Evolutionary conservation across 1,140 invertebrate genomes (phyloP).

Genomic region (Trichonephila clavata): DNA sequence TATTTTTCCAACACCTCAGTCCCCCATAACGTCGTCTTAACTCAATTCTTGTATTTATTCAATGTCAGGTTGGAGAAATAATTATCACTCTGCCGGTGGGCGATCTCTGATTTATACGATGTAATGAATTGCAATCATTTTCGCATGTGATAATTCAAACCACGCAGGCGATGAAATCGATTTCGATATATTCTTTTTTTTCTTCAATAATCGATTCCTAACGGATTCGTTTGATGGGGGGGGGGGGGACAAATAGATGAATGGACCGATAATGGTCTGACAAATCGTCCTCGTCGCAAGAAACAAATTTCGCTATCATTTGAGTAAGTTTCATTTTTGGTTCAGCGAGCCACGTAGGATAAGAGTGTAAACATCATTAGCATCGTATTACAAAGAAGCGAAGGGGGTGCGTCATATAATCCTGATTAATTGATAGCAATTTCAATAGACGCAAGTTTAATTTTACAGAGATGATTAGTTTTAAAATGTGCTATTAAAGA

Average conservation of each 20-base stretch:
- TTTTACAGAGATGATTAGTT: background rate
- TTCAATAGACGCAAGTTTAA: background rate
- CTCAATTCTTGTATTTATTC: background rate
- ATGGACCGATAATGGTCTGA: background rate
- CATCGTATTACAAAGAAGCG: background rate
- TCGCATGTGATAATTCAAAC: background rate
- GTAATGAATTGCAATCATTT: slow-evolving; percentile 1
- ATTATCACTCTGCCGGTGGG: slow-evolving; percentile 13
- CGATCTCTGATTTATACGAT: slow-evolving; percentile 4
- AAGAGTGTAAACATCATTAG: background rate
- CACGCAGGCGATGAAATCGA: slow-evolving; percentile 17
- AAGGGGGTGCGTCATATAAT: background rate
- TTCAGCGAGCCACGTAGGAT: background rate
- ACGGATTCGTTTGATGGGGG: background rate
- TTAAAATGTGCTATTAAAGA: background rate
- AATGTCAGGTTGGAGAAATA: background rate
- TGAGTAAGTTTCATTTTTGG: background rate
- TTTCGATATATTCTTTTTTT: background rate
- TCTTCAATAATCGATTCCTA: background rate
- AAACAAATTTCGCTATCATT: background rate
- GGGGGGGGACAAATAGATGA: background rate
- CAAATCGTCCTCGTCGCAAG: background rate
- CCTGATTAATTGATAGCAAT: slow-evolving; percentile 21
- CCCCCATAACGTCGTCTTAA: background rate
- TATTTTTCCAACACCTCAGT: background rate